Evolutionary conservation across 2,797 vertebrate species (phyloP), one percentile per base, ranked within the genome.

Genomic region (Psittacula echo): DNA sequence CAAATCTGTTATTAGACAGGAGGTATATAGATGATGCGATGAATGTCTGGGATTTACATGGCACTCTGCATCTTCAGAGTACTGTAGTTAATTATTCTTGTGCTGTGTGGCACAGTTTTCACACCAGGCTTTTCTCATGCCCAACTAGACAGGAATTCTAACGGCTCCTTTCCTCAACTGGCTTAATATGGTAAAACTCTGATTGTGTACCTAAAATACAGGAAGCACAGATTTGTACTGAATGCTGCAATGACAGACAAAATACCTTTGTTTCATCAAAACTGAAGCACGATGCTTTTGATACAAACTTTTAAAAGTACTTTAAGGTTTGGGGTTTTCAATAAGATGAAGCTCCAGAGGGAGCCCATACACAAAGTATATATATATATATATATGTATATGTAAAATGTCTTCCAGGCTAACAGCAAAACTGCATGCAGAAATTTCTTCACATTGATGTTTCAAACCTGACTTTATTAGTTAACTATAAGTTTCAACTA

Each of bases 271-370:
- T 60, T 60, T 24, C 56, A 37, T 60, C 56, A 60, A 60, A 37
- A 60, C 16, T 37, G 37, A 60, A 60, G 56, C 24, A 9, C 5
- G 8, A 79, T 39, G 26, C 3, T 74, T 87, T 66, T 45, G 29
- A 74, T 61, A 73, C 66, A 93, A 93, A 78, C 18, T 26, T 89
- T 81, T 60, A 14, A 45, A 86, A 71, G 17, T 11, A 29, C 9
- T 62, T 70, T 54, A 56, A 67, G 7, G 7, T 81, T 91, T 37
- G 23, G 39, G 9, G 30, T 80, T 73, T 67, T 71, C 48, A 68
- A 84, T 64, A 93, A 71, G 26, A 65, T 41, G 68, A 88, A 86
- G 85, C 83, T 96, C 95, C 93, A 95, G 94, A 93, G 74, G 82
- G 79, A 97, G 89, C 83, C 88, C 89, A 78, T 51, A 48, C 58